phyloP scores from a whole-genome alignment of 1,140 invertebrate genomes.

The Pogonomyrmex barbatus region DNA sequence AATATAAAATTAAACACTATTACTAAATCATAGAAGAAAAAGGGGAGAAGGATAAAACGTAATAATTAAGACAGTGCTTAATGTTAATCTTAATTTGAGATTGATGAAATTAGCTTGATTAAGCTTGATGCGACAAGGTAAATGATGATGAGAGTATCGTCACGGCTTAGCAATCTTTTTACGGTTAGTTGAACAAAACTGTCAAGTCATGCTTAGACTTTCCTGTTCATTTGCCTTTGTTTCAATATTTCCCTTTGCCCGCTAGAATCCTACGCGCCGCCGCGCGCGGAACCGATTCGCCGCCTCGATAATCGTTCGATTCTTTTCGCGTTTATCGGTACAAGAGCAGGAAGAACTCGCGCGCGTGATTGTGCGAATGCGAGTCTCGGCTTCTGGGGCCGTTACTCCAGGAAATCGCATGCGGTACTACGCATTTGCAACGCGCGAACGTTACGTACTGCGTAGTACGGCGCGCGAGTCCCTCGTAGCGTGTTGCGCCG shows the following conservation, averaged over 20 bases:
- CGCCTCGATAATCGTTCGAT: constrained; percentile 63
- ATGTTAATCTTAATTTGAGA: background rate
- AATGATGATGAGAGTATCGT: background rate
- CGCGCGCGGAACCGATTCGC: constrained; percentile 50
- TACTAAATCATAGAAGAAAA: background rate
- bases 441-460: constrained; percentile 50
- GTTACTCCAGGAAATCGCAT: constrained; percentile 76
- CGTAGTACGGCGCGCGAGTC: constrained; percentile 32
- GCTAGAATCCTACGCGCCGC: constrained; percentile 16
- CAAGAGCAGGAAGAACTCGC: constrained; percentile 59
- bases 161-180: background rate
- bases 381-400: constrained; percentile 49
- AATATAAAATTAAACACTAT: background rate
- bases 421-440: constrained; percentile 69
- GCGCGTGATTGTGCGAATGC: background rate
- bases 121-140: background rate
- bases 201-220: background rate
- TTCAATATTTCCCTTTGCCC: constrained; percentile 13
- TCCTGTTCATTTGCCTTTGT: background rate
- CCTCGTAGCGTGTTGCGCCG: constrained; percentile 39
- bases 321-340: constrained; percentile 61
- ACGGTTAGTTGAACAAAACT: background rate
- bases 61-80: background rate
- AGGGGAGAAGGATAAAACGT: background rate
- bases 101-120: background rate